These are phyloP conservation scores for Myotis brandtii DNA, from an alignment of 2,113 vertebrate genomes.

Conservation along the genomic window DNA sequence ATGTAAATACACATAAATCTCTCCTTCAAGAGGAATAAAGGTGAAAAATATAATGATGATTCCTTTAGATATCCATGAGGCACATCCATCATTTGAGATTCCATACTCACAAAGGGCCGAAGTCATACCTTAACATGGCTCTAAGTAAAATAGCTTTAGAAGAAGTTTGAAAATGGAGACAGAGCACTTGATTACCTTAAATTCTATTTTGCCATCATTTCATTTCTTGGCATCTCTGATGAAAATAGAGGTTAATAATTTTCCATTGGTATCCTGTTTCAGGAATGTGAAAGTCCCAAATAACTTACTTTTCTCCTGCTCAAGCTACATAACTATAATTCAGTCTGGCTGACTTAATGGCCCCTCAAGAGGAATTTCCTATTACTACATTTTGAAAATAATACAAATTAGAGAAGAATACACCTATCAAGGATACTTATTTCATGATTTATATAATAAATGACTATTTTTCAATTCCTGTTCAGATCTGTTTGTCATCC, in stretches of 20 bases:
- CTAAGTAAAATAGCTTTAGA: conserved; percentile 59
- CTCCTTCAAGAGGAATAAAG: conserved; percentile 33
- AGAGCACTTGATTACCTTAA: background rate
- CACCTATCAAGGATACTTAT: background rate
- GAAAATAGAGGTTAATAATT: conserved; percentile 35
- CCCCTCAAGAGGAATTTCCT: conserved; percentile 1
- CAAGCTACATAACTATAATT: background rate
- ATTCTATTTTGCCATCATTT: conserved; percentile 30
- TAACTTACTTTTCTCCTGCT: conserved; percentile 43
- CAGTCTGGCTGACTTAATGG: conserved; percentile 16
- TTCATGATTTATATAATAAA: background rate
- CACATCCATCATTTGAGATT: conserved; percentile 62
- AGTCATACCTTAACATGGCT: conserved; percentile 63
- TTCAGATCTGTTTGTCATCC: background rate
- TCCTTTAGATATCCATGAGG: conserved; percentile 17
- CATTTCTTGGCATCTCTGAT: conserved; percentile 28
- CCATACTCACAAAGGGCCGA: conserved; percentile 28
- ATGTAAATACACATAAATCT: conserved; percentile 21
- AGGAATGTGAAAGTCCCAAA: background rate
- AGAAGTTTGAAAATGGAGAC: conserved; percentile 31
- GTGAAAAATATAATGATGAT: conserved; percentile 4
- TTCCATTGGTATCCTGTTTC: conserved; percentile 8
- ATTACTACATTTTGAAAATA: conserved; percentile 49
- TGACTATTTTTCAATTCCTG: background rate
- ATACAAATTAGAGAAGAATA: conserved; percentile 37